phyloP scores from a whole-genome alignment of 2,797 vertebrate genomes.

The Knipowitschia caucasica region DNA sequence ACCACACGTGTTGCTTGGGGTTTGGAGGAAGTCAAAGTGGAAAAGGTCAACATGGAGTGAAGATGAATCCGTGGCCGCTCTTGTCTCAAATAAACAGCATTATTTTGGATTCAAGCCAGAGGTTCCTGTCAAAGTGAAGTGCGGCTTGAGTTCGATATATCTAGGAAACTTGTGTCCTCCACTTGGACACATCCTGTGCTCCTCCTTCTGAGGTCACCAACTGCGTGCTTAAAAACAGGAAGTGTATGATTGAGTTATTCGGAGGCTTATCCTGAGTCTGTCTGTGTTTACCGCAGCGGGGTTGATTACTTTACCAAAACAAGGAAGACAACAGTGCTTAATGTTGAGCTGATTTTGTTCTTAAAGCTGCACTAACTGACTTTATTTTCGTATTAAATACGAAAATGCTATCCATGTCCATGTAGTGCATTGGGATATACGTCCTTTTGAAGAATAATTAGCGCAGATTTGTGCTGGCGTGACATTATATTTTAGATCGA shows the following conservation, averaged over 20 bases:
- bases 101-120: conserved; percentile 49
- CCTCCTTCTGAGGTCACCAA: conserved; percentile 63
- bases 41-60: not conserved
- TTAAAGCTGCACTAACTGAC: no score
- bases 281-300: conserved; percentile 47
- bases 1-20: not conserved
- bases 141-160: conserved; percentile 54
- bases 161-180: conserved; percentile 68
- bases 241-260: conserved; percentile 67
- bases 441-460: no score
- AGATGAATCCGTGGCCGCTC: not conserved
- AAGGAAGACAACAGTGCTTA: no score
- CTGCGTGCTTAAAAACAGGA: conserved; percentile 75
- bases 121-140: conserved; percentile 30
- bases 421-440: no score
- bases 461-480: no score
- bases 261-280: conserved; percentile 58
- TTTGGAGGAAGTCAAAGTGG: not conserved
- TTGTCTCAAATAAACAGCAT: conserved; percentile 28
- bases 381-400: no score
- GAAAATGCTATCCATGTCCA: no score
- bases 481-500: no score
- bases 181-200: conserved; percentile 67
- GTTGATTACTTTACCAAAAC: conserved; percentile 55
- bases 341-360: no score